Evolutionary conservation across 2,888 invertebrate species (phyloP), one percentile per base, ranked within the genome.

Genomic region (Ochropleura plecta): DNA sequence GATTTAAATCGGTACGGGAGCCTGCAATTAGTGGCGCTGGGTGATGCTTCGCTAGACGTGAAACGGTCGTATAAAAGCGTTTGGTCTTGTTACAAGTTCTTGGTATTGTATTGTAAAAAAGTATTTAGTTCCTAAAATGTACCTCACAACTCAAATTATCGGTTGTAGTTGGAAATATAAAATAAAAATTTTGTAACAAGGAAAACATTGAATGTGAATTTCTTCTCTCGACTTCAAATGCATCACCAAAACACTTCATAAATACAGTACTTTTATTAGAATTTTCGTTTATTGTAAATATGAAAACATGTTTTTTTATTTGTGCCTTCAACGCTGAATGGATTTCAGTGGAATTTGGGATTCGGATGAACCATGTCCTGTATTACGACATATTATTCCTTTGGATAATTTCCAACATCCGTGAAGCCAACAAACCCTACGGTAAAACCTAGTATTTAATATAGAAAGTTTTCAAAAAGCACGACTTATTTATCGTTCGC

Each of bases 1-100:
- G 87, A 92, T 92, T 92, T 88, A 90, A 90, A 90, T 90, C 90
- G 87, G 86, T 88, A 90, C 90, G 79, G 89, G 84, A 91, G 91
- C 90, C 86, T 86, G 84, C 86, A 90, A 91, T 92, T 91, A 91
- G 85, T 72, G 77, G 72, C 67, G 30, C 30, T 57, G 57, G 74
- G 77, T 82, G 82, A 84, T 86, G 77, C 84, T 55, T 76, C 76
- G 74, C 86, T 86, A 85, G 86, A 82, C 62, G 42, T 85, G 81
- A 69, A 78, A 86, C 78, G 73, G 82, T 81, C 72, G 73, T 78
- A 73, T 72, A 76, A 71, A 67, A 49, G 69, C 60, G 42, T 82
- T 76, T 73, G 46, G 55, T 66, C 64, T 62, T 75, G 62, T 73
- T 46, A 70, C 48, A 71, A 75, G 65, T 73, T 74, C 67, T 81